Base-by-base conservation (phyloP, 2,888 invertebrate genomes). In the Laspeyria flexula region DNA sequence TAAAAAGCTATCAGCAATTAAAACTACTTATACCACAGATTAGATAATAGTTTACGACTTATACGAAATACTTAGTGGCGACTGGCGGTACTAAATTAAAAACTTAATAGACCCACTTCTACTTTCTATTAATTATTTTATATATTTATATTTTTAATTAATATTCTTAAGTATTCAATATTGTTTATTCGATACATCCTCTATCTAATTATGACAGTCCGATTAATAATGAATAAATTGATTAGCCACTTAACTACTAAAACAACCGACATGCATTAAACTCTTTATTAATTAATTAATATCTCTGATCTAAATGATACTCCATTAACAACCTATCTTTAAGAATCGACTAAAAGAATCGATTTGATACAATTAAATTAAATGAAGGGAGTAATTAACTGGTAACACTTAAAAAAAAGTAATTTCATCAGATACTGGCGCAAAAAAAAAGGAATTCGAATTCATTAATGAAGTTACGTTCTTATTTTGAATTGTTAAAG, bases 381-480 rank as follows among this genome's bases (percentile, higher is more conserved):
- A 60, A 62, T 53, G 30, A 53, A 60, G 21, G 43, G 52, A 35
- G 42, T 39, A 23, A 56, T 53, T 65, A 52, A 55, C 30, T 33
- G 21, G 51, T 49, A 49, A 43, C 43, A 48, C 58, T 60, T 53
- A 34, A 43, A 40, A 65, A 67, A 74, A 73, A 60, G 48, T 52
- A 49, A 60, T 49, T 69, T 65, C 64, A 12, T 39, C 18, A 11
- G 73, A 67, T 68, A 62, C 52, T 59, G 41, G 52, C 47, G 51
- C 49, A 44, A 29, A 54, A 65, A 74, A 68, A 70, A 65, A 67
- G 55, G 64, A 67, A 54, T 70, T 66, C 50, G 55, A 77, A 81
- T 81, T 81, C 66, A 75, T 77, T 82, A 81, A 77, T 78, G 75
- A 75, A 76, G 71, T 21, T 11, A 12, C 39, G 45, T 43, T 73